Evolutionary conservation across 2,113 vertebrate genomes (phyloP).

Genomic region (Anguilla rostrata): DNA sequence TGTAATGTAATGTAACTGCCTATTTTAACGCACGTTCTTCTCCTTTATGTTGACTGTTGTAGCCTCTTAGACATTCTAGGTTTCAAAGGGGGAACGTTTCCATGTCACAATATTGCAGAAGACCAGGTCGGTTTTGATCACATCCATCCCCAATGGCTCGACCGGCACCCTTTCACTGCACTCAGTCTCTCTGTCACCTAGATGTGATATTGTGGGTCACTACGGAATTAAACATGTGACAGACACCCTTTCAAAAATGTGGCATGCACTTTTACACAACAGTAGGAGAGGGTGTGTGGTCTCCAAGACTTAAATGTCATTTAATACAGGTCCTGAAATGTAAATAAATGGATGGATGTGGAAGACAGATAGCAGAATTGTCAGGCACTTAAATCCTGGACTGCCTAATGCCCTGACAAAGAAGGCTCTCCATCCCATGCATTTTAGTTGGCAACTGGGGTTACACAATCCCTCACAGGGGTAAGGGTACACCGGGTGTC

Average conservation of each 20-base stretch:
- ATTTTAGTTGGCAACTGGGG: neutral
- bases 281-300: neutral
- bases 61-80: neutral
- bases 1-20: no score
- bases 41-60: neutral
- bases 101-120: neutral
- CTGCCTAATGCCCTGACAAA: neutral
- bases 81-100: neutral
- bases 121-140: neutral
- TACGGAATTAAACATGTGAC: neutral
- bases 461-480: neutral
- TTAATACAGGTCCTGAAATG: neutral
- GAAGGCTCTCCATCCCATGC: neutral
- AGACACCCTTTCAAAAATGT: neutral
- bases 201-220: neutral
- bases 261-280: no score
- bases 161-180: neutral
- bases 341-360: neutral
- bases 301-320: neutral
- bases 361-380: neutral
- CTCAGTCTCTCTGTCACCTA: neutral
- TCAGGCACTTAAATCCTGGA: neutral
- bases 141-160: neutral
- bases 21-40: neutral
- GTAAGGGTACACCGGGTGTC: neutral